Base-by-base conservation (phyloP, 1,140 invertebrate species). In the Andricus grossulariae region DNA sequence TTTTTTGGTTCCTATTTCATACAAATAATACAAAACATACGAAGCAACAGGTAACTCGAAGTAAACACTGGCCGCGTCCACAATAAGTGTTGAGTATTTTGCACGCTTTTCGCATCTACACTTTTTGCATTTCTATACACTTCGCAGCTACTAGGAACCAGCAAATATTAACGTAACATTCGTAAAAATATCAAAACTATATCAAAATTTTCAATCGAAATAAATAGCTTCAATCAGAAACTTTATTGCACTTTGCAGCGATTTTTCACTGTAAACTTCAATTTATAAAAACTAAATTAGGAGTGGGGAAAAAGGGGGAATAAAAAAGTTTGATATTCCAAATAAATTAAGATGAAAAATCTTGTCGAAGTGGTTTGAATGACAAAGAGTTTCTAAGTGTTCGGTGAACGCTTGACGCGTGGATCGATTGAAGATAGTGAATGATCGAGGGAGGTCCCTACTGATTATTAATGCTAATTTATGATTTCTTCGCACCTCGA, bases 401-500 rank as follows among this genome's bases (percentile, higher is more conserved):
- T 55, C 6, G 54, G 21, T 55, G 25, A 57, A 25, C 12, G 21
- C 21, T 83, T 82, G 79, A 80, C 73, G 81, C 78, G 66, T 74
- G 82, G 80, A 87, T 86, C 79, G 75, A 86, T 80, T 84, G 71
- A 50, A 86, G 84, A 84, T 84, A 85, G 39, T 32, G 25, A 6
- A 39, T 4, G 5, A 13, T 39, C 73, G 57, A 72, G 49, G 77
- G 76, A 77, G 74, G 75, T 81, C 83, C 75, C 73, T 49, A 11
- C 60, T 80, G 81, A 87, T 88, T 84, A 84, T 79, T 83, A 88
- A 88, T 88, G 86, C 83, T 86, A 89, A 88, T 88, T 87, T 84
- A 86, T 79, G 81, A 87, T 85, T 86, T 82, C 78, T 84, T 85
- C 83, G 80, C 84, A 78, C 82, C 82, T 79, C 80, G 74, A 49